Percentiles rank a stretch among this genome's conserved stretches.
Conservation (phyloP, 1,140 invertebrate genomes). For the Ips typographus region DNA sequence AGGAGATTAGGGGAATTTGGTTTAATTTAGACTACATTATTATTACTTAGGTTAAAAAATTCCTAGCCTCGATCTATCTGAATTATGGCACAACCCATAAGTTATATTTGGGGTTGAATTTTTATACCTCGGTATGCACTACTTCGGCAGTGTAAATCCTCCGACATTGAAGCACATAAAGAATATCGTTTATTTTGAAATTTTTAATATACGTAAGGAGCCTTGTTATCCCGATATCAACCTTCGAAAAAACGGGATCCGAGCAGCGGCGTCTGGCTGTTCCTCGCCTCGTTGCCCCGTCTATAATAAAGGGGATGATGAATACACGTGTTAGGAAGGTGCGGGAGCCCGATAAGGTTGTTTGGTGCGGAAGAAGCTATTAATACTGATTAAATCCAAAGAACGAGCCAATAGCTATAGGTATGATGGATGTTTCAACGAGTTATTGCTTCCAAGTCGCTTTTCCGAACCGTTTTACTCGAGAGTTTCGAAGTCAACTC, state of each 20-base stretch:
- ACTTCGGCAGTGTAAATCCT: too few species aligned
- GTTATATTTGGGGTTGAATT: too few species aligned
- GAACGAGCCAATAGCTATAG: conserved; percentile 29
- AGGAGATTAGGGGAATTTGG: too few species aligned
- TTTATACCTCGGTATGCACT: too few species aligned
- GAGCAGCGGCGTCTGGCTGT: conserved; percentile 7
- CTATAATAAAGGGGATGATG: conserved; percentile 34
- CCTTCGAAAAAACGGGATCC: conserved; percentile 3
- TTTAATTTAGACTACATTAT: too few species aligned
- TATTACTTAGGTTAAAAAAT: too few species aligned
- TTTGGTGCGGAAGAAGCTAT: conserved; percentile 36
- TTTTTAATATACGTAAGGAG: conserved; percentile 5
- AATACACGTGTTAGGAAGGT: conserved; percentile 37
- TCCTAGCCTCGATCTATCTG: too few species aligned
- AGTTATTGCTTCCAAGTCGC: conserved; percentile 27
- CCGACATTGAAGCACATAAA: too few species aligned
- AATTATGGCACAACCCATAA: too few species aligned
- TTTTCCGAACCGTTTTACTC: conserved; percentile 7
- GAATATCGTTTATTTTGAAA: not conserved
- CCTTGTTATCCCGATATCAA: conserved; percentile 9
- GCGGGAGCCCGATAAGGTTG: conserved; percentile 34
- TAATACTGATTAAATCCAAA: conserved; percentile 35
- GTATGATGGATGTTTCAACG: conserved; percentile 31
- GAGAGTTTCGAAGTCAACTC: too few species aligned
- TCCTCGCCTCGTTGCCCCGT: conserved; percentile 15